phyloP scores from a whole-genome alignment of 2,113 vertebrate species.

The Puffinus mauretanicus region DNA sequence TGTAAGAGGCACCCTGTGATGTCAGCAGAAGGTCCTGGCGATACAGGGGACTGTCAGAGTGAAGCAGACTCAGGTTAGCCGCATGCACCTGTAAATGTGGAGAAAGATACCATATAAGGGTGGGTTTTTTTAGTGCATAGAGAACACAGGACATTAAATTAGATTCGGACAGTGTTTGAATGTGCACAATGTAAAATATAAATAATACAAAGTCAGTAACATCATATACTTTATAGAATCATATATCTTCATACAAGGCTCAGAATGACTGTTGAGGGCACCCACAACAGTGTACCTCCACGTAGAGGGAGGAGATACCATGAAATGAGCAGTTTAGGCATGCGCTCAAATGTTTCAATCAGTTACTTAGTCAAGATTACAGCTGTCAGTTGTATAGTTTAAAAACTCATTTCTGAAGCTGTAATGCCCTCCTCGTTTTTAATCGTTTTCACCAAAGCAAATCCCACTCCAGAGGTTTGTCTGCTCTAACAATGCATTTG shows the following conservation, averaged over 20 bases:
- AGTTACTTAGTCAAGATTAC: neutral
- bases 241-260: neutral
- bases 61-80: neutral
- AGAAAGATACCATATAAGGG: neutral
- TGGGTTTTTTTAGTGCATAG: neutral
- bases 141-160: neutral
- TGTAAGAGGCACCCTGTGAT: too few relatives aligned
- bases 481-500: slow-evolving; percentile 10
- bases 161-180: neutral
- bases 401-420: neutral
- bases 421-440: neutral
- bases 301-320: neutral
- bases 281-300: neutral
- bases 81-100: neutral
- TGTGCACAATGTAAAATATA: neutral
- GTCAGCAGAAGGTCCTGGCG: neutral
- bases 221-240: neutral
- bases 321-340: neutral
- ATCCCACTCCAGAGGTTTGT: neutral
- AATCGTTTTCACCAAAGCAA: slow-evolving; percentile 5
- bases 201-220: neutral
- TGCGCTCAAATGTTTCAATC: neutral
- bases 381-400: neutral
- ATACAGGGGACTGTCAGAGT: neutral
- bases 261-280: neutral